Base-by-base conservation (phyloP, 2,888 invertebrate species). In the Eretmocerus hayati region DNA sequence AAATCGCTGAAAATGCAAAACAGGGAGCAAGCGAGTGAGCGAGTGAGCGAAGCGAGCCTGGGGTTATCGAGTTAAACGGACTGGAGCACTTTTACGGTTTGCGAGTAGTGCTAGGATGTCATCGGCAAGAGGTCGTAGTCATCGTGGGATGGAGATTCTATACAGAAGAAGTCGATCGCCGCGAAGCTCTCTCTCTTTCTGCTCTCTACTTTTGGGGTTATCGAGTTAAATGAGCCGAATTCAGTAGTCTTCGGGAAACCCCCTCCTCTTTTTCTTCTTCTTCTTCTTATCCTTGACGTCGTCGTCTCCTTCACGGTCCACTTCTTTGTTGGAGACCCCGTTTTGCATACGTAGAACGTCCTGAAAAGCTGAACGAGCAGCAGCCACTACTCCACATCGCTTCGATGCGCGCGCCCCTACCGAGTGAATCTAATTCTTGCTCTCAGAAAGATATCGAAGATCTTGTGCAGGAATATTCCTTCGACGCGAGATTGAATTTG, bases 171-270 rank as follows among this genome's bases (percentile, higher is more conserved):
- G n/a, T n/a, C n/a, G n/a, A n/a, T n/a, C n/a, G n/a, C n/a, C n/a
- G n/a, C n/a, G n/a, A n/a, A n/a, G n/a, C n/a, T n/a, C n/a, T n/a
- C n/a, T n/a, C n/a, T n/a, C n/a, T n/a, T n/a, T n/a, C n/a, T n/a
- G n/a, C n/a, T n/a, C n/a, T n/a, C n/a, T n/a, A n/a, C 21, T n/a
- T 38, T 20, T 38, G 30, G 20, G 39, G 42, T 50, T 54, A 49
- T 50, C 42, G 46, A 38, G 48, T 50, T 53, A 46, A 48, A 55
- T 50, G 50, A 52, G 46, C 48, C 37, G 43, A 26, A 48, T 43
- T 52, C 46, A 35, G 48, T 53, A 40, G 43, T 26, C 26, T n/a
- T n/a, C n/a, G n/a, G n/a, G n/a, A n/a, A n/a, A n/a, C 46, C 8
- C 42, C 45, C 35, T 19, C 41, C 40, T 48, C 20, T 31, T 32